A percentile compares a stretch with the other conserved stretches of the same genome.
phyloP scores from a whole-genome alignment of 2,797 vertebrate genomes.

The Esox lucius region DNA sequence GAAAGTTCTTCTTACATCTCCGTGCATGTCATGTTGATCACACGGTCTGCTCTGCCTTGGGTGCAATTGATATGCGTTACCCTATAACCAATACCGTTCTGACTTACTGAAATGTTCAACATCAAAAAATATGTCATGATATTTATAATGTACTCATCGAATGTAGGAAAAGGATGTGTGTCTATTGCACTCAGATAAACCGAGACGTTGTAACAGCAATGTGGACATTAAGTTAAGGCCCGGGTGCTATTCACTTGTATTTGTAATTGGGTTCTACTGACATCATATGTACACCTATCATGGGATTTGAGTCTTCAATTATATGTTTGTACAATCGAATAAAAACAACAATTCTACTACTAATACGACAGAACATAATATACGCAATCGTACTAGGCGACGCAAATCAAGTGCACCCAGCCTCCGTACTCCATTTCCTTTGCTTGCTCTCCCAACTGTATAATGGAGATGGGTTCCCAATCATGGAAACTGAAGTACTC shows the following conservation, averaged over 20 bases:
- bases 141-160: not conserved
- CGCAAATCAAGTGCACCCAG: conserved; percentile 45
- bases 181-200: not conserved
- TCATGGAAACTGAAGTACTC: conserved; percentile 53
- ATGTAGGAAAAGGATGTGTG: not conserved
- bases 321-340: not conserved
- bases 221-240: not conserved
- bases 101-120: not conserved
- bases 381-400: no score
- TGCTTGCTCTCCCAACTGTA: conserved; percentile 56
- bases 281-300: not conserved
- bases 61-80: conserved; percentile 16
- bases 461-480: conserved; percentile 65
- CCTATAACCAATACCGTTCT: not conserved
- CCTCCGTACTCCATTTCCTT: conserved; percentile 71
- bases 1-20: conserved; percentile 40
- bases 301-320: not conserved
- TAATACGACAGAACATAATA: not conserved
- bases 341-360: no score
- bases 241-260: not conserved
- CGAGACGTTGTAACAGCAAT: not conserved
- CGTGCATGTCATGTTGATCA: conserved; percentile 1
- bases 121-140: not conserved
- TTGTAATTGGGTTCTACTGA: not conserved
- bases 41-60: not conserved